Percentiles rank a stretch among this genome's conserved stretches.
These are phyloP conservation scores for Galleria mellonella DNA, from an alignment of 1,140 invertebrate species.

Conservation along the genomic window DNA sequence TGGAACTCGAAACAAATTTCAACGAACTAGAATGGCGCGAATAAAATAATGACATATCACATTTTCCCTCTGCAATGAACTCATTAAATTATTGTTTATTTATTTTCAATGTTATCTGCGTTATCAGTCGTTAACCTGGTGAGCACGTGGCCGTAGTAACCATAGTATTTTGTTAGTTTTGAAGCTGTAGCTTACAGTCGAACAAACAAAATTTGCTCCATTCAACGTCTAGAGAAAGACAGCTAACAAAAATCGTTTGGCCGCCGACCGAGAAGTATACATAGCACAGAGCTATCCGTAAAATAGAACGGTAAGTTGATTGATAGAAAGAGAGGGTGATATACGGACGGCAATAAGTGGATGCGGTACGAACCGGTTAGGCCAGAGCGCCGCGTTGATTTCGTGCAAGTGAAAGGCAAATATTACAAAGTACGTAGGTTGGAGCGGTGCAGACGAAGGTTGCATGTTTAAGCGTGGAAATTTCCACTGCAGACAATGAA, in stretches of 20 bases:
- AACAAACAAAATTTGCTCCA: slow-evolving; percentile 67
- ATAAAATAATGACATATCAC: neutral
- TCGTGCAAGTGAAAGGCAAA: slow-evolving; percentile 34
- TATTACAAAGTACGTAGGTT: slow-evolving; percentile 28
- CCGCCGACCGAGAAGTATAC: slow-evolving; percentile 72
- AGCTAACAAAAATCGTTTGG: slow-evolving; percentile 70
- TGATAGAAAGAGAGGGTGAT: slow-evolving; percentile 41
- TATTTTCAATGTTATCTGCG: slow-evolving; percentile 61
- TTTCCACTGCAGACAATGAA: slow-evolving; percentile 71
- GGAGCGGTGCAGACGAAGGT: slow-evolving; percentile 42
- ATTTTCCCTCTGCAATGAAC: neutral
- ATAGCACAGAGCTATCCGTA: slow-evolving; percentile 72
- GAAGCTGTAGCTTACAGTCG: slow-evolving; percentile 69
- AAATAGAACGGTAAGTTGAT: slow-evolving; percentile 64
- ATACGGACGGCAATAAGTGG: slow-evolving; percentile 24
- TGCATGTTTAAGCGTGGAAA: slow-evolving; percentile 69
- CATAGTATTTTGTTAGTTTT: slow-evolving; percentile 67
- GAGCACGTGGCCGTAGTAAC: slow-evolving; percentile 64
- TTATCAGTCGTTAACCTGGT: slow-evolving; percentile 67
- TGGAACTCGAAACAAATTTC: too few relatives aligned
- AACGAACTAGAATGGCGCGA: too few relatives aligned
- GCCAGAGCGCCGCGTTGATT: slow-evolving; percentile 67
- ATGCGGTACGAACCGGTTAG: slow-evolving; percentile 43
- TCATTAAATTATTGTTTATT: slow-evolving; percentile 49
- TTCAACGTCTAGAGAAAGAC: slow-evolving; percentile 73